Base-by-base conservation (phyloP, 1,140 invertebrate species). In the Lineus longissimus region DNA sequence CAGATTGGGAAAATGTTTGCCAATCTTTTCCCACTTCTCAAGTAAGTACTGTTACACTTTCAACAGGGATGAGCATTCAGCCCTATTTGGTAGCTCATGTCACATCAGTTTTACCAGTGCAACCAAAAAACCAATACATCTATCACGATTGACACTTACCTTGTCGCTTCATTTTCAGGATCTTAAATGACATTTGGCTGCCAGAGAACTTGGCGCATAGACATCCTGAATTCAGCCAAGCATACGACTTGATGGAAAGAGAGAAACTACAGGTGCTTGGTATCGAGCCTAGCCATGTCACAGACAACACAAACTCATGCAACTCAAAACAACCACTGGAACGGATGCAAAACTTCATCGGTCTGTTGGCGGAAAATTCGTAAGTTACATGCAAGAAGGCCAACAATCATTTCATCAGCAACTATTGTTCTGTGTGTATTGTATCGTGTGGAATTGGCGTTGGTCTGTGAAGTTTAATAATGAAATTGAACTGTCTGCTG, bases 331-430 rank as follows among this genome's bases (percentile, higher is more conserved):
- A 86, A 11, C 86, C 90, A 0, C 77, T 89, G 27, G 87, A 91
- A 67, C 85, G 89, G 67, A 93, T 94, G 90, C 91, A 94, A 75
- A 85, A 87, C 43, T 93, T 93, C 77, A 81, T 93, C 13, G 84
- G 84, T 1, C 83, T 82, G 30, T 80, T 90, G 41, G 87, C 89
- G 69, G 90, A 92, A 66, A 86, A 85, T 65, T 88, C 76, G 79
- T 80, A 64, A 66, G 68, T 62, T 51, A 9, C 25, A 51, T n/a
- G 9, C 4, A 23, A n/a, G n/a, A n/a, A n/a, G n/a, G n/a, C n/a
- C n/a, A n/a, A n/a, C n/a, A n/a, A n/a, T n/a, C n/a, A n/a, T n/a
- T n/a, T n/a, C n/a, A n/a, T n/a, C n/a, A n/a, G n/a, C n/a, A n/a
- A n/a, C n/a, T n/a, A n/a, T n/a, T n/a, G n/a, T n/a, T n/a, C n/a